Evolutionary conservation across 1,140 invertebrate species (phyloP).

Genomic region (Anthonomus grandis): DNA sequence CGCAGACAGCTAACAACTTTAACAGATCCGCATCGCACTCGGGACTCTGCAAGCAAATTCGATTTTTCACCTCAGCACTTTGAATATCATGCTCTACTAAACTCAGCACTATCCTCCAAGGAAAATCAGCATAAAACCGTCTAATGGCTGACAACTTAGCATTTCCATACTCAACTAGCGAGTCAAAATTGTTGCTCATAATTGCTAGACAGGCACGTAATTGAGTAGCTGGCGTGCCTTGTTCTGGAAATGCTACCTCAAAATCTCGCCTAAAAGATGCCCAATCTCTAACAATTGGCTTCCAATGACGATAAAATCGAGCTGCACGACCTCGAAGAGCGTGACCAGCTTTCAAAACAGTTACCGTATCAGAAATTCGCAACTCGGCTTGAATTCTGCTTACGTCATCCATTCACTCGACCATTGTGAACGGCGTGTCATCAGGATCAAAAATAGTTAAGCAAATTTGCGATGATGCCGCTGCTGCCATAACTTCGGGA

Average conservation of each 20-base stretch:
- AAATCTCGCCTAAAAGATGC: constrained; percentile 6
- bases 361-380: constrained; percentile 9
- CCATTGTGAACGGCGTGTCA: constrained; percentile 1
- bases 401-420: constrained; percentile 9
- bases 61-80: neutral
- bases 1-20: neutral
- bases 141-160: constrained; percentile 3
- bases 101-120: constrained; percentile 8
- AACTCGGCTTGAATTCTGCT: constrained; percentile 12
- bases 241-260: constrained; percentile 9
- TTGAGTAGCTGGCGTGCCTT: constrained; percentile 10
- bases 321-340: constrained; percentile 12
- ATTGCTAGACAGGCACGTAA: constrained; percentile 2
- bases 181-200: constrained; percentile 2
- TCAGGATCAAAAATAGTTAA: neutral
- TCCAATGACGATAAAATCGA: constrained; percentile 1
- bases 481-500: neutral
- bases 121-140: constrained; percentile 8
- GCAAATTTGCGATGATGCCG: neutral
- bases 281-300: constrained; percentile 10
- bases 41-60: neutral
- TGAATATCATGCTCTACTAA: constrained; percentile 12
- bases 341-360: constrained; percentile 13
- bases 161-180: constrained; percentile 14
- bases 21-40: neutral